A percentile compares a stretch with the other conserved stretches of the same genome.
phyloP scores from a whole-genome alignment of 2,113 vertebrate genomes.

The Bos indicus region DNA sequence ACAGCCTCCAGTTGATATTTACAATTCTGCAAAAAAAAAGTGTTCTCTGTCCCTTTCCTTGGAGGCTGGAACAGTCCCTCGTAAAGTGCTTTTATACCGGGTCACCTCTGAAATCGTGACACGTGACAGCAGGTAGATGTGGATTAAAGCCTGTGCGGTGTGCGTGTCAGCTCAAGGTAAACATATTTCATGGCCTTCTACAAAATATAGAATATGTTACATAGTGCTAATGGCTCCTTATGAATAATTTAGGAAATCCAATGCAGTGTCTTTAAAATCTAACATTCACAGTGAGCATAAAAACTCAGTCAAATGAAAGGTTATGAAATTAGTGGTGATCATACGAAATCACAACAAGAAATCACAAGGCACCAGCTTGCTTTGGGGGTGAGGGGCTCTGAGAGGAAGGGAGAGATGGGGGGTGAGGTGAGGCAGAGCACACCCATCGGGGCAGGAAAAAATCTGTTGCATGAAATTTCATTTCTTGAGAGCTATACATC shows the following conservation, averaged over 20 bases:
- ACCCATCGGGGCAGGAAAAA: background rate
- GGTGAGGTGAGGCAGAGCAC: background rate
- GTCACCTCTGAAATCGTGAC: background rate
- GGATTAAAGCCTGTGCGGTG: background rate
- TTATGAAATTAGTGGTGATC: background rate
- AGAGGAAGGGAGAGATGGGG: background rate
- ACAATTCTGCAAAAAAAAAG: conserved; percentile 43
- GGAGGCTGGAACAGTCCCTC: conserved; percentile 11
- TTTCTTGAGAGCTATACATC: conserved; percentile 91
- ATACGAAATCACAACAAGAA: background rate
- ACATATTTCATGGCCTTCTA: background rate
- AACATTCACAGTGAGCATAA: background rate
- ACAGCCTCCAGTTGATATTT: conserved; percentile 27
- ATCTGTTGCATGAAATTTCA: conserved; percentile 79
- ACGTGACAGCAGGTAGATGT: background rate
- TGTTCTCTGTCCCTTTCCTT: background rate
- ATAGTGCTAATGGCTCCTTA: background rate
- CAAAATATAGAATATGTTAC: background rate
- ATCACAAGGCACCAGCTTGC: background rate
- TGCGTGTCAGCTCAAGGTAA: background rate
- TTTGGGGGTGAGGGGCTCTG: accelerated
- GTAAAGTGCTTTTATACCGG: background rate
- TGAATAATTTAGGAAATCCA: background rate
- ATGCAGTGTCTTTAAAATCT: background rate
- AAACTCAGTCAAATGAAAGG: background rate